A percentile compares a stretch with the other conserved stretches of the same genome.
These are phyloP conservation scores for Erebia epiphron DNA, from an alignment of 2,888 invertebrate genomes.

Conservation along the genomic window DNA sequence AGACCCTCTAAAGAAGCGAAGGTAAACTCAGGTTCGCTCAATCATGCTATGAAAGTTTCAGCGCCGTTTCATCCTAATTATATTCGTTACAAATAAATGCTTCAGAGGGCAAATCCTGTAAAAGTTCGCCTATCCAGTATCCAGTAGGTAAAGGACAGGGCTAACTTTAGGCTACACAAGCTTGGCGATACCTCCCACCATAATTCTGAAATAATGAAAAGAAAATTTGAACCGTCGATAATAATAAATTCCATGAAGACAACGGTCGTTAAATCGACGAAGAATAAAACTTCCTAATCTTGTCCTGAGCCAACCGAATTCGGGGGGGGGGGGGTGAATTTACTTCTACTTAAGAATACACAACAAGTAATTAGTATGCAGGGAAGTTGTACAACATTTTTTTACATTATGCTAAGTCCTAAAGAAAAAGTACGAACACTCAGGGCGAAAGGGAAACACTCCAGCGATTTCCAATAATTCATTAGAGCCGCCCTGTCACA, in stretches of 20 bases:
- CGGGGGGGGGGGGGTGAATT: conserved; percentile 65
- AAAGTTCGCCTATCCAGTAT: not conserved
- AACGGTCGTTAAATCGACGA: conserved; percentile 68
- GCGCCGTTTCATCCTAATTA: no score
- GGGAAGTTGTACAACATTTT: conserved; percentile 75
- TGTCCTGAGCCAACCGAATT: conserved; percentile 66
- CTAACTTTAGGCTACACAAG: not conserved
- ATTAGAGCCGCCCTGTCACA: conserved; percentile 76
- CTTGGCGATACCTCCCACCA: not conserved
- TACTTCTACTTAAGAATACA: conserved; percentile 69
- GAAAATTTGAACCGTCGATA: conserved; percentile 26
- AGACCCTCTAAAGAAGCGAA: no score
- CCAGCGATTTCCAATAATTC: conserved; percentile 81
- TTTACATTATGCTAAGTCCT: conserved; percentile 80
- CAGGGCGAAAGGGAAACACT: conserved; percentile 59
- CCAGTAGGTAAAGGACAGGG: not conserved
- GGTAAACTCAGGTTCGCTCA: no score
- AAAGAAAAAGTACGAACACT: conserved; percentile 74
- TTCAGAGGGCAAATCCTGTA: no score
- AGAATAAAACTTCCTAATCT: conserved; percentile 77
- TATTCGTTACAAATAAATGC: no score
- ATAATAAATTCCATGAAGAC: conserved; percentile 23
- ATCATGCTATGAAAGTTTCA: no score
- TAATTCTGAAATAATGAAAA: conserved; percentile 14
- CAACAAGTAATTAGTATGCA: conserved; percentile 82